Base-by-base conservation (phyloP, 1,140 invertebrate species). In the Drosophila eugracilis region DNA sequence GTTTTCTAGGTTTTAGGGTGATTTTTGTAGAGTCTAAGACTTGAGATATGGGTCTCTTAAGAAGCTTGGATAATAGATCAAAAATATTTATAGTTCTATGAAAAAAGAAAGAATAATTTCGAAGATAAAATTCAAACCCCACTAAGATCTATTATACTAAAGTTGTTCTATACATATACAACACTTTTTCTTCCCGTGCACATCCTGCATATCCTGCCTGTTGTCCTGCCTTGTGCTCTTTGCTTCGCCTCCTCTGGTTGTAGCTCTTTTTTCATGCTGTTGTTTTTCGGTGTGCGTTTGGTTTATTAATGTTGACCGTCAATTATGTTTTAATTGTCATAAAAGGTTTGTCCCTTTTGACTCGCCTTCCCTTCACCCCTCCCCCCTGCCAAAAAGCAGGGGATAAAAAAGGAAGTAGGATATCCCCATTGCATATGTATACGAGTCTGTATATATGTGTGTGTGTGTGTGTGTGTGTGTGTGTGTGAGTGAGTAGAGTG, bases 321-420 rank as follows among this genome's bases (percentile, higher is more conserved):
- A 91, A 91, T 91, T 91, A 91, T 81, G 85, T 91, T 91, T 91
- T 91, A 91, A 91, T 91, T 91, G 89, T 90, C 89, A 90, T 91
- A 91, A 91, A 90, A 91, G 89, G 86, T 89, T 89, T 89, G 76
- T 75, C 52, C 79, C 81, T 70, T 69, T 67, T 67, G 69, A 60
- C 75, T 78, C 52, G 48, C 19, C n/a, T n/a, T n/a, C n/a, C n/a
- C n/a, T n/a, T n/a, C n/a, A n/a, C n/a, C n/a, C n/a, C n/a, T n/a
- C 32, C 30, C 52, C 39, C 30, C 30, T 7, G 9, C 30, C 4
- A 9, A 34, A 6, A 30, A 14, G 26, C 42, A 32, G 22, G 22
- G 21, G n/a, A 22, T 14, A 24, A 45, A 15, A 14, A n/a, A n/a
- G n/a, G n/a, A n/a, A n/a, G n/a, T n/a, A n/a, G n/a, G n/a, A n/a